Evolutionary conservation across 2,113 vertebrate genomes (phyloP).

Genomic region (Nycticorax nycticorax): DNA sequence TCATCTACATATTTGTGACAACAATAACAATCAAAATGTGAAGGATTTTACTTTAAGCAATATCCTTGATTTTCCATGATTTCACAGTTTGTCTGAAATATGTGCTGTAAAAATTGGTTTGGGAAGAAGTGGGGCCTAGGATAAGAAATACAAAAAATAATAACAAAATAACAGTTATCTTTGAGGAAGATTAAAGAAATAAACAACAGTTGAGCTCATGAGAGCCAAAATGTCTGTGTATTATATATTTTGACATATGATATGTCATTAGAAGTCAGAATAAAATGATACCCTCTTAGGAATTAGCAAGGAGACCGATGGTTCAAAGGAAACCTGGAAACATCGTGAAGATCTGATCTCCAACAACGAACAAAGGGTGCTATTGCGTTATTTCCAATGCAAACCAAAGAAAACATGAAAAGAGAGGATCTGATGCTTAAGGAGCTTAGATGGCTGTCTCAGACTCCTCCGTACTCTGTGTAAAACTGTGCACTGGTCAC

Average conservation of each 20-base stretch:
- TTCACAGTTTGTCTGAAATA: background rate
- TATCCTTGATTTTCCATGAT: background rate
- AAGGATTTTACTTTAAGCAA: background rate
- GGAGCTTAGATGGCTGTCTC: background rate
- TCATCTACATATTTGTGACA: background rate
- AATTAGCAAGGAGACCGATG: background rate
- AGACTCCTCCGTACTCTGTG: background rate
- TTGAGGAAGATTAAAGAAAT: background rate
- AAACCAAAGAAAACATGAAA: background rate
- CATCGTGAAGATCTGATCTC: background rate
- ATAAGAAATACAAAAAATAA: background rate
- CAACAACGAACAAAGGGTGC: background rate
- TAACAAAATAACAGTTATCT: background rate
- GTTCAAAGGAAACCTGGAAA: background rate
- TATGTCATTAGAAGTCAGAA: background rate
- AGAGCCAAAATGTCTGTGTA: background rate
- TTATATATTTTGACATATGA: background rate
- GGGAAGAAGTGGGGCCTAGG: background rate
- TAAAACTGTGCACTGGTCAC: background rate
- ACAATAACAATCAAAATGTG: background rate
- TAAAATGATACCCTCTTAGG: background rate
- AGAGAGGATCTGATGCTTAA: background rate
- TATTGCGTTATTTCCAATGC: rapidly evolving
- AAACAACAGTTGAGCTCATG: background rate
- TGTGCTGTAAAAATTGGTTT: background rate